Conservation (phyloP, 2,797 vertebrate genomes). For the Mus minutoides region DNA sequence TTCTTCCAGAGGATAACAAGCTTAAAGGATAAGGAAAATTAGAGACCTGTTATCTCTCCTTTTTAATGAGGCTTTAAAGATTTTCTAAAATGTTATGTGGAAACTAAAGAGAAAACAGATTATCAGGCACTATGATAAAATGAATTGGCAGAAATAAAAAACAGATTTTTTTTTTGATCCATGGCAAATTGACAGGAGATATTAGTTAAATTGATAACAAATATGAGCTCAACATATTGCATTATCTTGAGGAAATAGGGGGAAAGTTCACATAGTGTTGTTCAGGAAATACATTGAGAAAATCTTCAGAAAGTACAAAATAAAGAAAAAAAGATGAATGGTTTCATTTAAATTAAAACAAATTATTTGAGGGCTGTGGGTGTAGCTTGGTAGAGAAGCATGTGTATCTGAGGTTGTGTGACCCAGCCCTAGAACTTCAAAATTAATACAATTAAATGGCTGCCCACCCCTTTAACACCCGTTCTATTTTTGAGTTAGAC, state of each 20-base stretch:
- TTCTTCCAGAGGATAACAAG: constrained; percentile 68
- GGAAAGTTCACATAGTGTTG: constrained; percentile 37
- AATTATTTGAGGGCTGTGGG: background rate
- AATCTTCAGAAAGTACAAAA: constrained; percentile 50
- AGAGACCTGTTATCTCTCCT: constrained; percentile 60
- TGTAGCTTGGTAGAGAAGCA: background rate
- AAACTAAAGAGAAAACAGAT: constrained; percentile 65
- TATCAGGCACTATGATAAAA: constrained; percentile 62
- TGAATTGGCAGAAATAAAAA: constrained; percentile 70
- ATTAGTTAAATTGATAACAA: constrained; percentile 72
- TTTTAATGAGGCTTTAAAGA: constrained; percentile 67
- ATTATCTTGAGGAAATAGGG: constrained; percentile 57
- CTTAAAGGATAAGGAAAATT: constrained; percentile 74
- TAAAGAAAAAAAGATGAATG: constrained; percentile 1
- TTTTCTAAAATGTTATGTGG: constrained; percentile 41
- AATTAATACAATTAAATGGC: background rate
- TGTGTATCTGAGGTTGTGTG: background rate
- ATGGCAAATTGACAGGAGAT: constrained; percentile 69
- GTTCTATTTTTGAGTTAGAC: background rate
- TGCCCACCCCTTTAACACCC: background rate
- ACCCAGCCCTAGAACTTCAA: background rate
- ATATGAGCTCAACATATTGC: constrained; percentile 60
- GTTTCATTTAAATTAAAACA: constrained; percentile 39
- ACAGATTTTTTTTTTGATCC: constrained; percentile 58
- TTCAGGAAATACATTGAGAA: constrained; percentile 46